Evolutionary conservation across 2,888 invertebrate species (phyloP).

Genomic region (Agrilus cyanescens): DNA sequence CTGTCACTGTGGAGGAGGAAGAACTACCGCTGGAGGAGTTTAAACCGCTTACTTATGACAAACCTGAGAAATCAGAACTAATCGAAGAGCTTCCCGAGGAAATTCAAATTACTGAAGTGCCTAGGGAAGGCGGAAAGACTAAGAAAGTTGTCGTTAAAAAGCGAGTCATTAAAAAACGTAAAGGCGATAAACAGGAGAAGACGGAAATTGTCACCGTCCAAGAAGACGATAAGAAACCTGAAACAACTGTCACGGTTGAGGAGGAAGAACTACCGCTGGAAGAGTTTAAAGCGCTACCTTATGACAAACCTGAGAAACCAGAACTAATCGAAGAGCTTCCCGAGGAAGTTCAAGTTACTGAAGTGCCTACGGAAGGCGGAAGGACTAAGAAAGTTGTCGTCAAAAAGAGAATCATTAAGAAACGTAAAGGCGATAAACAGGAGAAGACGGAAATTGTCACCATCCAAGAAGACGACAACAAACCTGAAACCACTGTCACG

Average conservation of each 20-base stretch:
- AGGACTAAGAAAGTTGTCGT: constrained; percentile 24
- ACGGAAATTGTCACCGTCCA: constrained; percentile 27
- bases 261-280: constrained; percentile 22
- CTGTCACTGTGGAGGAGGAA: too few species aligned
- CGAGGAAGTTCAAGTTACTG: constrained; percentile 28
- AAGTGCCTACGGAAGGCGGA: constrained; percentile 17
- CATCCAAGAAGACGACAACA: constrained; percentile 33
- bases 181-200: constrained; percentile 26
- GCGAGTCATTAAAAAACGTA: too few species aligned
- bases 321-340: constrained; percentile 8
- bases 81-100: too few species aligned
- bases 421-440: constrained; percentile 32
- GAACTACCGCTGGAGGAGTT: too few species aligned
- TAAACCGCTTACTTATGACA: too few species aligned
- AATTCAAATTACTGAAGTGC: too few species aligned
- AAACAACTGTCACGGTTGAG: constrained; percentile 25
- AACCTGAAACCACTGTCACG: constrained; percentile 30
- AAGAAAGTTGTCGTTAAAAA: too few species aligned
- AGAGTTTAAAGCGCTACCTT: not conserved
- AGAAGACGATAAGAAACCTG: constrained; percentile 27
- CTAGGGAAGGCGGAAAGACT: too few species aligned
- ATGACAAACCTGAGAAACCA: not conserved
- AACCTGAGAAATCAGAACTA: too few species aligned
- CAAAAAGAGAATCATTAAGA: constrained; percentile 34
- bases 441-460: constrained; percentile 38